Conservation (phyloP, 1,140 invertebrate genomes). For the Ceratoteleas bidentatus region DNA sequence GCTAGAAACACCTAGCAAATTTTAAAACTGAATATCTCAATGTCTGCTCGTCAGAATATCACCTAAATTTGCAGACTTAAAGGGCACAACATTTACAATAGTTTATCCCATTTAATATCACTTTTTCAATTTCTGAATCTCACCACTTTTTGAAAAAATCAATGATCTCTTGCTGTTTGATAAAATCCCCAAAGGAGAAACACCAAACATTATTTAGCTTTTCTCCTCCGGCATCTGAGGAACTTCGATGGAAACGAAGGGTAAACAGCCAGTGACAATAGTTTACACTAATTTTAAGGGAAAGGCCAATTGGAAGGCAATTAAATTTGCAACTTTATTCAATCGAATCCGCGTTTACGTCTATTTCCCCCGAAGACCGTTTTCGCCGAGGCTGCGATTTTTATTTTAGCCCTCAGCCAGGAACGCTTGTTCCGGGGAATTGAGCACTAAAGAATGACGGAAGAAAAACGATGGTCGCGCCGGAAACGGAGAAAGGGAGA, state of each 20-base stretch:
- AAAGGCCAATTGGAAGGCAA: constrained; percentile 15
- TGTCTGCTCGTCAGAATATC: no score
- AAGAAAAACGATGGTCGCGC: constrained; percentile 43
- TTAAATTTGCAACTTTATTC: constrained; percentile 54
- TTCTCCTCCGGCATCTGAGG: no score
- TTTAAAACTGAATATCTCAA: no score
- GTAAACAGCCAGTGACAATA: constrained; percentile 11
- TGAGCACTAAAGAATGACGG: constrained; percentile 37
- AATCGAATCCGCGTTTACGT: constrained; percentile 37
- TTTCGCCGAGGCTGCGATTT: constrained; percentile 40
- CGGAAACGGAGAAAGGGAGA: constrained; percentile 63
- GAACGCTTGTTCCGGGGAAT: constrained; percentile 33
- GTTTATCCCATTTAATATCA: no score
- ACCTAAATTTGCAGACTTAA: no score
- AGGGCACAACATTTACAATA: no score
- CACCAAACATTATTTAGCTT: no score
- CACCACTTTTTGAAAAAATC: no score
- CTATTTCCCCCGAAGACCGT: constrained; percentile 31
- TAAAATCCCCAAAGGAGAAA: no score
- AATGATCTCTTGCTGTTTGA: no score
- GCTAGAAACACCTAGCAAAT: no score
- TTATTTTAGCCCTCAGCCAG: constrained; percentile 20
- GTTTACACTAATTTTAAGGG: constrained; percentile 19
- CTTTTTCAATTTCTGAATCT: no score
- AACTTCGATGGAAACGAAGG: neutral